phyloP scores from a whole-genome alignment of 2,888 invertebrate genomes.

The Clanis bilineata region DNA sequence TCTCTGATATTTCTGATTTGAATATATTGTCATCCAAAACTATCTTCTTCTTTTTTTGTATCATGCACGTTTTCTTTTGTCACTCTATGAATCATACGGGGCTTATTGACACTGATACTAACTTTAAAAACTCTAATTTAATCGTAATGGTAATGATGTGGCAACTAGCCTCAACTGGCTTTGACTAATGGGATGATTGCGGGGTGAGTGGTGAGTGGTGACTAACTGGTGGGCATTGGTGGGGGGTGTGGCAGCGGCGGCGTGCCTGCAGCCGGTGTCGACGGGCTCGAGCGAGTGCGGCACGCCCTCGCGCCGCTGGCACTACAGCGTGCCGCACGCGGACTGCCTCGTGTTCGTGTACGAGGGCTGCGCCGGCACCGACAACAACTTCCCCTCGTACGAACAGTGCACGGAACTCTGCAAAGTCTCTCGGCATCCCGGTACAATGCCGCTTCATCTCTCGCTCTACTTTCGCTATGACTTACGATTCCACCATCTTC shows the following conservation, averaged over 20 bases:
- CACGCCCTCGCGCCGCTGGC: slow-evolving; percentile 84
- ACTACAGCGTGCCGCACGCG: slow-evolving; percentile 85
- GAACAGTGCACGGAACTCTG: slow-evolving; percentile 83
- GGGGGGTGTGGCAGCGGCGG: slow-evolving; percentile 51
- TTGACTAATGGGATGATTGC: background rate
- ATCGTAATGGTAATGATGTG: too few relatives aligned
- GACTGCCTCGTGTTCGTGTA: slow-evolving; percentile 91
- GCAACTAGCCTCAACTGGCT: background rate
- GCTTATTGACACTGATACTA: background rate
- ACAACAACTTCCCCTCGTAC: slow-evolving; percentile 91
- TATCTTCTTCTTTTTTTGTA: background rate
- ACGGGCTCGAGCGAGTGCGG: slow-evolving; percentile 43
- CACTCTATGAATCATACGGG: background rate
- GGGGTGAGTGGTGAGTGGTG: slow-evolving; percentile 26
- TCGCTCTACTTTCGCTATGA: slow-evolving; percentile 10
- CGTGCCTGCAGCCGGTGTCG: slow-evolving; percentile 56
- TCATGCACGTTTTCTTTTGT: background rate
- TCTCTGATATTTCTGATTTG: background rate
- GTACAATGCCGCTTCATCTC: slow-evolving; percentile 36
- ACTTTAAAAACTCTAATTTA: background rate
- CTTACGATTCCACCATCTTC: background rate
- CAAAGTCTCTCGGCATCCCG: slow-evolving; percentile 31
- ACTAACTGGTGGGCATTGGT: slow-evolving; percentile 33
- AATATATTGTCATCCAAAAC: background rate
- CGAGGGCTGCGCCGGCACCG: slow-evolving; percentile 93